Evolutionary conservation across 2,113 vertebrate genomes (phyloP).

Genomic region (Takifugu bimaculatus): DNA sequence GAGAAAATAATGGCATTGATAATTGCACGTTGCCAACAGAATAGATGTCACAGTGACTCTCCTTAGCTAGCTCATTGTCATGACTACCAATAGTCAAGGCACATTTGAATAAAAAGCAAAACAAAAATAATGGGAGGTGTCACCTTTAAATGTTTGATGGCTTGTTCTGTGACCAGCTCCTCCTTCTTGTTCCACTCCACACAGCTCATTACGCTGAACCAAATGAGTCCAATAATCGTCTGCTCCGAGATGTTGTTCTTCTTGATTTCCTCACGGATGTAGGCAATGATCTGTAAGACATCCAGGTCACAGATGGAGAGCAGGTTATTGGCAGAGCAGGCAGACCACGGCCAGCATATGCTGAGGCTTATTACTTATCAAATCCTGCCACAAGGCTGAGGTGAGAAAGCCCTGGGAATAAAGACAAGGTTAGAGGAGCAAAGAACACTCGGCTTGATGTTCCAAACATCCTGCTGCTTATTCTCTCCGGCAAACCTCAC

Average conservation of each 20-base stretch:
- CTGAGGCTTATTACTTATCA: slow-evolving; percentile 12
- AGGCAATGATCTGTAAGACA: slow-evolving; percentile 83
- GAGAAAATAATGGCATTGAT: slow-evolving; percentile 1
- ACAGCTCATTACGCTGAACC: slow-evolving; percentile 94
- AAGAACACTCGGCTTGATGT: slow-evolving; percentile 24
- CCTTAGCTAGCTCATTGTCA: not conserved
- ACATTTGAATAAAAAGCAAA: not conserved
- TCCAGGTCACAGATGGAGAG: not conserved
- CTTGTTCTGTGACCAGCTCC: slow-evolving; percentile 98
- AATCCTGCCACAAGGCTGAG: slow-evolving; percentile 8
- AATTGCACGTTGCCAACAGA: slow-evolving; percentile 14
- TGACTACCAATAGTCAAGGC: not conserved
- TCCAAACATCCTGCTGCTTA: too few relatives aligned
- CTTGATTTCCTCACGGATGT: slow-evolving; percentile 93
- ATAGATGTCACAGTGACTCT: slow-evolving; percentile 1
- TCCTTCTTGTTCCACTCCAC: slow-evolving; percentile 99
- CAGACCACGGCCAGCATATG: not conserved
- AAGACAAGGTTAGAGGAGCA: slow-evolving; percentile 4
- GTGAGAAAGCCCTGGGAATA: slow-evolving; percentile 1
- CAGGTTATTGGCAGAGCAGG: slow-evolving; percentile 11
- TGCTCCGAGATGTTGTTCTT: slow-evolving; percentile 95
- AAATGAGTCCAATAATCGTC: slow-evolving; percentile 89
- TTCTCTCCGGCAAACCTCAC: too few relatives aligned
- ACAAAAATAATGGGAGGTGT: not conserved
- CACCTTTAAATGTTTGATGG: slow-evolving; percentile 95